These are phyloP conservation scores for Kryptolebias marmoratus DNA, from an alignment of 2,113 vertebrate species.

Conservation along the genomic window DNA sequence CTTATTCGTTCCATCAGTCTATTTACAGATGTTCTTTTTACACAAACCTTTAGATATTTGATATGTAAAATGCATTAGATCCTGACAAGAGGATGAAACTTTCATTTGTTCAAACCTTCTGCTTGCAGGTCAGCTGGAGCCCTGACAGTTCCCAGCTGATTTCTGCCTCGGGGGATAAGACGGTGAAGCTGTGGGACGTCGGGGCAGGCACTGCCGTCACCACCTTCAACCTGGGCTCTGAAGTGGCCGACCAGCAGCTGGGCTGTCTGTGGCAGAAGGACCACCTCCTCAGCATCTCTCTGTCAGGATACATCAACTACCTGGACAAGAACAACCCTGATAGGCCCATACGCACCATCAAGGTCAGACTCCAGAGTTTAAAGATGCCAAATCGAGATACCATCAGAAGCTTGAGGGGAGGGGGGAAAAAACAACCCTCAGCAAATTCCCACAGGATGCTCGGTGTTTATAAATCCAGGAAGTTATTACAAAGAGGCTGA, in stretches of 20 bases:
- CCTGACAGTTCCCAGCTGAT: constrained; percentile 91
- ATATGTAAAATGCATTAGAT: no score
- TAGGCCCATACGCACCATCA: constrained; percentile 88
- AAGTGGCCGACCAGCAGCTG: constrained; percentile 92
- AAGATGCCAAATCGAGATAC: not conserved
- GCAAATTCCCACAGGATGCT: not conserved
- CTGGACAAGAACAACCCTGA: constrained; percentile 95
- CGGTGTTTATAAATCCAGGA: not conserved
- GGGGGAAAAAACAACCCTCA: not conserved
- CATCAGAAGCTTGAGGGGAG: not conserved
- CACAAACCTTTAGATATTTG: not conserved
- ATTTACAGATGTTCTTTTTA: not conserved
- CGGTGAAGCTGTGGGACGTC: constrained; percentile 95
- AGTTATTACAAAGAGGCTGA: not conserved
- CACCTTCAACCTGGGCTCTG: constrained; percentile 91
- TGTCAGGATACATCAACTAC: constrained; percentile 97
- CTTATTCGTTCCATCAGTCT: no score
- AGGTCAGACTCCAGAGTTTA: constrained; percentile 79
- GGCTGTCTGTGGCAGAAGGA: constrained; percentile 97
- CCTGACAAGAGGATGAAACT: no score
- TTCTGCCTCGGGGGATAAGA: constrained; percentile 96
- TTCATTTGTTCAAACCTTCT: not conserved
- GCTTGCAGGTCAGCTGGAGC: constrained; percentile 87
- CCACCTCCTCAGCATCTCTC: constrained; percentile 89
- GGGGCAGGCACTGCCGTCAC: constrained; percentile 82